Base-by-base conservation (phyloP, 2,888 invertebrate species). In the Anthrax anthrax region DNA sequence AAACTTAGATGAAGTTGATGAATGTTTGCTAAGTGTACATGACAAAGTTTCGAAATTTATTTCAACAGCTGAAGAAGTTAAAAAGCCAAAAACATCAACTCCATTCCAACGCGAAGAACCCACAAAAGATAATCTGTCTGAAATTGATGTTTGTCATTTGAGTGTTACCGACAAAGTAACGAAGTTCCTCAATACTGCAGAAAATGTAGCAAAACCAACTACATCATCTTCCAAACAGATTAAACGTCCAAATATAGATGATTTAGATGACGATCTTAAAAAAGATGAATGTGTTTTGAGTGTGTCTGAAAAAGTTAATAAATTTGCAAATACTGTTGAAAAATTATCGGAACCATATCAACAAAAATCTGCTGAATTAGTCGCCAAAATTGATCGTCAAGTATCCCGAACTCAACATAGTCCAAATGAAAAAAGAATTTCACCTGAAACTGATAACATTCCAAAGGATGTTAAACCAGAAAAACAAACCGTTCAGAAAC, bases 41-140 rank as follows among this genome's bases (percentile, higher is more conserved):
- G 77, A 81, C 58, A 82, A 82, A 61, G 81, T 82, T 0, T 72
- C 72, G 32, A 80, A 78, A 55, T 81, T 81, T 59, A 76, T 76
- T n/a, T 66, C 64, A 44, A 70, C 72, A 14, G 71, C 72, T 13
- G 77, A 70, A 50, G 65, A 64, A 50, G 55, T 61, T 4, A 62
- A 62, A 29, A 72, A 70, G 57, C 71, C 70, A 41, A 63, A 63
- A 39, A 41, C 59, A 2, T 65, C 66, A 1, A 51, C 56, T 0
- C 64, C 51, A 47, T 67, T 52, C 62, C 71, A 53, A 32, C 56
- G 61, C 6, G 58, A 62, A 42, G 54, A 60, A 27, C 47, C 48
- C 52, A 32, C 27, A 12, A 37, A 42, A 5, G 43, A 44, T 16
- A 45, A 49, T 18, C 14, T 37, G 14, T 27, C 43, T 6, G 61